Evolutionary conservation across 2,888 invertebrate species (phyloP).

Genomic region (Cephalotes varians): DNA sequence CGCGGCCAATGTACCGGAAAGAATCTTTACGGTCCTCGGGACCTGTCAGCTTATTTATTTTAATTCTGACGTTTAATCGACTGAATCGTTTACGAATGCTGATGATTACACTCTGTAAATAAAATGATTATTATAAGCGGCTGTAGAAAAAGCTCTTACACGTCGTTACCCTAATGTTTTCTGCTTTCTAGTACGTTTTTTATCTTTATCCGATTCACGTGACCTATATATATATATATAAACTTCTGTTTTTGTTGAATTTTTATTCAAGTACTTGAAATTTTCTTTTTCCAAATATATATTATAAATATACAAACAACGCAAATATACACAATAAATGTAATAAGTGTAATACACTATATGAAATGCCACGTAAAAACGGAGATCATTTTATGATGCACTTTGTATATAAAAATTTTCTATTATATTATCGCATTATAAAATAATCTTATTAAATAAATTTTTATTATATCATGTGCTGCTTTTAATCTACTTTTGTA

Average conservation of each 20-base stretch:
- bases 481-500: neutral
- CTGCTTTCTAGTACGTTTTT: conserved; percentile 39
- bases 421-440: conserved; percentile 11
- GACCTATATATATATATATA: conserved; percentile 15
- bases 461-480: neutral
- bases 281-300: neutral
- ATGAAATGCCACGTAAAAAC: conserved; percentile 18
- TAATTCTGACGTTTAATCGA: conserved; percentile 14
- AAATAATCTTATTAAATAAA: neutral
- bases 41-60: conserved; percentile 36
- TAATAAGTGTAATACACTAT: neutral
- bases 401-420: neutral
- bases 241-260: neutral
- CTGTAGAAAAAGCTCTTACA: neutral
- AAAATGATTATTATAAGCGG: conserved; percentile 25
- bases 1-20: conserved; percentile 60
- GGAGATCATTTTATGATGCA: conserved; percentile 22
- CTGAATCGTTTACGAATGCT: conserved; percentile 30
- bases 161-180: conserved; percentile 19
- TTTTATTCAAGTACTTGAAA: neutral
- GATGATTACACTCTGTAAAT: conserved; percentile 36
- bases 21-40: conserved; percentile 40
- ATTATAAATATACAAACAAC: conserved; percentile 2
- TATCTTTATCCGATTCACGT: conserved; percentile 12
- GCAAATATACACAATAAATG: neutral